Conservation (phyloP, 2,888 invertebrate genomes). For the Lordiphosa andalusiaca region DNA sequence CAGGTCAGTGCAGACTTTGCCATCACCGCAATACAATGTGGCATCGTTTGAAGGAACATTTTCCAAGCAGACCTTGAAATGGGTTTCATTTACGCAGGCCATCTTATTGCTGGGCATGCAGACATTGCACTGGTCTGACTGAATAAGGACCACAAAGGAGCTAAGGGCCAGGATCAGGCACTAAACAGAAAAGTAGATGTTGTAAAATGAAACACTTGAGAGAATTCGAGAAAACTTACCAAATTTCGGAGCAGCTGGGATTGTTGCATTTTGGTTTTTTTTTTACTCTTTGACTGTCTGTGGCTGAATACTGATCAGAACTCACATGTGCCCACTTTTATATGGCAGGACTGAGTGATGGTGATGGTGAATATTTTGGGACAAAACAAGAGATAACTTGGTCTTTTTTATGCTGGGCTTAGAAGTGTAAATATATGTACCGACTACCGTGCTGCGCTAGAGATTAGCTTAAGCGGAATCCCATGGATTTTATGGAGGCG, state of each 20-base stretch:
- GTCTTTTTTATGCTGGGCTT: conserved; percentile 30
- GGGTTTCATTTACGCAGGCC: conserved; percentile 61
- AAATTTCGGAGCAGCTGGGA: conserved; percentile 20
- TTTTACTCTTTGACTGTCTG: conserved; percentile 1
- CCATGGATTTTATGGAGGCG: conserved; percentile 20
- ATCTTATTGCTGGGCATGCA: conserved; percentile 51
- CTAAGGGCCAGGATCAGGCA: conserved; percentile 26
- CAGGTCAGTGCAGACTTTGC: conserved; percentile 49
- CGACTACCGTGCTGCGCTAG: conserved; percentile 17
- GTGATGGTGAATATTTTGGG: not conserved
- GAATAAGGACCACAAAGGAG: conserved; percentile 17
- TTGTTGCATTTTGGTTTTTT: conserved; percentile 35
- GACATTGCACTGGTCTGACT: conserved; percentile 37
- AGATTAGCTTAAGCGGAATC: conserved; percentile 37
- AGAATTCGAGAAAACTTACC: conserved; percentile 36
- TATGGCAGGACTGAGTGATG: conserved; percentile 24
- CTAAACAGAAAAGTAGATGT: conserved; percentile 2
- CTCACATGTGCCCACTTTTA: conserved; percentile 39
- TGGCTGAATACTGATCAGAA: conserved; percentile 36
- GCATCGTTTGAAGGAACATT: conserved; percentile 1
- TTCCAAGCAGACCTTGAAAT: conserved; percentile 53
- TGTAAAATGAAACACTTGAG: not conserved
- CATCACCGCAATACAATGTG: conserved; percentile 35
- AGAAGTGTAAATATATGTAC: conserved; percentile 12
- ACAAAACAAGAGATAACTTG: conserved; percentile 18